Percentiles rank a stretch among this genome's conserved stretches.
These are phyloP conservation scores for Triplophysa tibetana DNA, from an alignment of 2,113 vertebrate species.

Conservation along the genomic window DNA sequence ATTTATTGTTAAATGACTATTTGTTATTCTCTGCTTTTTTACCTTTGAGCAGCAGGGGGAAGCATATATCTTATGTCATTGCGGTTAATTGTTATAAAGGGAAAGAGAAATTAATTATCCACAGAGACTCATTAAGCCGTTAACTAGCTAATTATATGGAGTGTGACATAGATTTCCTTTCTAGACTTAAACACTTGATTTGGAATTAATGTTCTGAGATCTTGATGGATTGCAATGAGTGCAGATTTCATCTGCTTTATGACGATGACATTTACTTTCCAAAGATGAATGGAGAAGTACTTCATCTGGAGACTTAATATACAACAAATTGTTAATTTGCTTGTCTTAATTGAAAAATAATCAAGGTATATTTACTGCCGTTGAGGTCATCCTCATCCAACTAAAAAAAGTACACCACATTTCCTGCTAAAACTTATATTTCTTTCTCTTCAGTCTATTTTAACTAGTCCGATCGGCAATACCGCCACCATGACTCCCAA, in stretches of 20 bases:
- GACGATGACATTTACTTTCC: neutral
- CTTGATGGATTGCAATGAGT: neutral
- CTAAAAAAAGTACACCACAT: neutral
- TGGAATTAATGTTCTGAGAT: neutral
- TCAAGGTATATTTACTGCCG: too few relatives aligned
- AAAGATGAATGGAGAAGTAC: neutral
- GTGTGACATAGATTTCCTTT: conserved; percentile 30
- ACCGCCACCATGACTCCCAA: conserved; percentile 62
- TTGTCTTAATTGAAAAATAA: too few relatives aligned
- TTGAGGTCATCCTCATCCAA: neutral
- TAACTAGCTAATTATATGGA: conserved; percentile 25
- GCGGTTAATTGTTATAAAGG: neutral
- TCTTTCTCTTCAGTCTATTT: conserved; percentile 56
- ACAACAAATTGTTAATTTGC: too few relatives aligned
- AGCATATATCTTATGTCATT: neutral
- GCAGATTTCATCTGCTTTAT: neutral
- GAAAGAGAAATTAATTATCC: conserved; percentile 6
- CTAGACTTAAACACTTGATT: conserved; percentile 6
- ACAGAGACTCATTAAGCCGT: conserved; percentile 22
- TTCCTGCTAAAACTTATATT: neutral
- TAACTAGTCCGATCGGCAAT: conserved; percentile 63
- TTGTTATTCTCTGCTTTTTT: neutral
- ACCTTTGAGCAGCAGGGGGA: conserved; percentile 8
- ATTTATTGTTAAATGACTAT: neutral
- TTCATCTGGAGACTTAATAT: too few relatives aligned